Base-by-base conservation (phyloP, 37 sponge, comb jelly and placozoan species). In the Crambe crambe region DNA sequence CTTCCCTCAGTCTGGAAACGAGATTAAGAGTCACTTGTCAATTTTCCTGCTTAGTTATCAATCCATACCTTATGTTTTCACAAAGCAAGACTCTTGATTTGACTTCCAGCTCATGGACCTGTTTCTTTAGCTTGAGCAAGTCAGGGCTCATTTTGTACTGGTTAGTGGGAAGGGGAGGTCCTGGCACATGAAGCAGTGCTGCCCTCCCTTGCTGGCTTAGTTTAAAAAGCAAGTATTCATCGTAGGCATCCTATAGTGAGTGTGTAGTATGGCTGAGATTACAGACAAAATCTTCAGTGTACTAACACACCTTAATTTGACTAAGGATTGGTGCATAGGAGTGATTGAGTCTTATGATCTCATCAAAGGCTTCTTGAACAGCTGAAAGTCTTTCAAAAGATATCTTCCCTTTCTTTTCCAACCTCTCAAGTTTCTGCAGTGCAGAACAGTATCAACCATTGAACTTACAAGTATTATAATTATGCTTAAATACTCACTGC, bases 371-470 rank as follows among this genome's bases (percentile, higher is more conserved):
- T 64, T 62, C 83, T 36, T 43, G 27, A 62, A 39, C 43, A 1
- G 34, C 75, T 1, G 83, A 25, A 29, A 74, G 66, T 60, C 75
- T 44, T 30, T 82, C 83, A 64, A 81, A 80, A 20, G 82, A 73
- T 5, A 81, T 35, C 47, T 41, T 40, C 20, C 3, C 20, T 21
- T 37, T 68, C 34, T 51, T 51, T 21, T 54, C 56, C 35, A 79
- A 3, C 22, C 27, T 30, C 10, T 3, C 21, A 2, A 74, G 37
- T 10, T 61, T 36, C 76, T 76, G 42, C 18, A 67, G 68, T 35
- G 8, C 29, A 21, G 64, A 20, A 62, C n/a, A n/a, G n/a, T n/a
- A n/a, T n/a, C n/a, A n/a, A n/a, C n/a, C n/a, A n/a, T n/a, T n/a
- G n/a, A n/a, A n/a, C n/a, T n/a, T n/a, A n/a, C n/a, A n/a, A n/a